Evolutionary conservation across 1,140 invertebrate genomes (phyloP), one percentile per base, ranked within the genome.

Genomic region (Cotesia chilonis): DNA sequence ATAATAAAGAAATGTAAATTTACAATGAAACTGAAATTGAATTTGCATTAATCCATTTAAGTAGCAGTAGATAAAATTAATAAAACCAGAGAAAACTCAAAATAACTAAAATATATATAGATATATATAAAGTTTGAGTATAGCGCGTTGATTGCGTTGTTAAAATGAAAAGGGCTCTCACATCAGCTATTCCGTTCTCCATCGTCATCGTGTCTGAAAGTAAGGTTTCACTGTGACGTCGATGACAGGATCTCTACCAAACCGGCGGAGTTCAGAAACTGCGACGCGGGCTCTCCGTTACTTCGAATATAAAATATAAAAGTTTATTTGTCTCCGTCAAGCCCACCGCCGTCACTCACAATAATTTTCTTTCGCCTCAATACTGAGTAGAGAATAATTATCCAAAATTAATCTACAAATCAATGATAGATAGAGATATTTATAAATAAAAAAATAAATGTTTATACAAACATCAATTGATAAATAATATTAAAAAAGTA

Each of bases 181-280:
- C 5, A 47, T 47, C 6, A 12, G 10, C 9, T 6, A 10, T 55
- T 35, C 17, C 67, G 12, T 47, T 70, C 61, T 55, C 59, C 60
- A 35, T 47, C n/a, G 51, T n/a, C 55, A 60, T 61, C 41, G 41
- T 47, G 12, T 55, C 64, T 36, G 38, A 63, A 63, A 35, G 68
- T 70, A 35, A 6, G 41, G 63, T 72, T 72, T 72, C 54, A 47
- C 71, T 64, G 6, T 68, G 28, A 28, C 10, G 66, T 65, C 41
- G 63, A 65, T 37, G 60, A 38, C 47, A 35, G 5, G 70, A 59
- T 73, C 37, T 52, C 72, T 69, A 51, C 66, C 37, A 63, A 38
- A 73, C 72, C 72, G 61, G 52, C 72, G 51, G 72, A 72, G 67
- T 17, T 41, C 6, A 6, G 12, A n/a, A n/a, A 17, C 3, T 36